phyloP scores from a whole-genome alignment of 2,797 vertebrate genomes.

The Spheniscus humboldti region DNA sequence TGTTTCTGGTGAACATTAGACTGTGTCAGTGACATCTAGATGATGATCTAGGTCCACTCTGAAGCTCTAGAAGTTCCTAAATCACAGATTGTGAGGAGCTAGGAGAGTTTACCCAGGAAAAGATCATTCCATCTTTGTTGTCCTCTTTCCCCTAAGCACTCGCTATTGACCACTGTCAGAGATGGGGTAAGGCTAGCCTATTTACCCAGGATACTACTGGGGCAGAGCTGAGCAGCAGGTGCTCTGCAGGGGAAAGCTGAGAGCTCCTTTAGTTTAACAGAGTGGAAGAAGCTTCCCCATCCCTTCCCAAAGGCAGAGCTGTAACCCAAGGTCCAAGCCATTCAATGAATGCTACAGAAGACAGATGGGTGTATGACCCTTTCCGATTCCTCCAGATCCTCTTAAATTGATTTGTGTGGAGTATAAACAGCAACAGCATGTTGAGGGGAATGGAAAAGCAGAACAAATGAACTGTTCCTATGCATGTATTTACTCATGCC shows the following conservation, averaged over 20 bases:
- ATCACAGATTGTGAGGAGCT: not conserved
- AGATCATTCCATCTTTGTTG: not conserved
- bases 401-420: not conserved
- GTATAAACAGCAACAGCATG: not conserved
- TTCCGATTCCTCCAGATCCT: not conserved
- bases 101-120: not conserved
- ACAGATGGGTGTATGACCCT: not conserved
- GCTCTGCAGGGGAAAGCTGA: not conserved
- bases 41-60: not conserved
- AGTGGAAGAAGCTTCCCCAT: not conserved
- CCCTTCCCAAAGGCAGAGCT: not conserved
- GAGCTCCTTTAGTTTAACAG: not conserved
- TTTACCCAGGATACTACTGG: not conserved
- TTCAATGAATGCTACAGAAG: not conserved
- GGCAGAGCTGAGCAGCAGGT: not conserved
- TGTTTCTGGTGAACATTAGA: not conserved
- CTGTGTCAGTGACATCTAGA: not conserved
- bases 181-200: not conserved
- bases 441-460: not conserved
- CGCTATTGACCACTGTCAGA: not conserved
- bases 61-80: not conserved
- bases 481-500: not conserved
- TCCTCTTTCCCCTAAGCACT: not conserved
- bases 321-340: not conserved
- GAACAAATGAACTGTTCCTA: conserved; percentile 22